Conservation (phyloP, 1,140 invertebrate species). For the Ganaspis sp. region DNA sequence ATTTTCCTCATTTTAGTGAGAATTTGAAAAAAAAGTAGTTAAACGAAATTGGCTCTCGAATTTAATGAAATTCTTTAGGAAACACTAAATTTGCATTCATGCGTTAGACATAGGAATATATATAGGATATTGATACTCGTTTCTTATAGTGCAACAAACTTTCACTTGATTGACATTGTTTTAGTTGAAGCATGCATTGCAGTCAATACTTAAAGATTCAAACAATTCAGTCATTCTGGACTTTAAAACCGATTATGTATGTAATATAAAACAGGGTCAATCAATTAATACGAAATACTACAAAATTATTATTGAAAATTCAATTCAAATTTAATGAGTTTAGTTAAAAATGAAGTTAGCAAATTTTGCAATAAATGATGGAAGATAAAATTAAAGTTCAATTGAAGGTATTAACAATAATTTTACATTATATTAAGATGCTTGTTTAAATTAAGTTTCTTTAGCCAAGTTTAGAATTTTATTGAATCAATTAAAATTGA, state of each 20-base stretch:
- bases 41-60: neutral
- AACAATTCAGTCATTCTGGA: conserved; percentile 1
- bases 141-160: conserved; percentile 17
- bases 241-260: neutral
- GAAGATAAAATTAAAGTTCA: too few species aligned
- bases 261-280: neutral
- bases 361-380: too few species aligned
- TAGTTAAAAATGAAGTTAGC: too few species aligned
- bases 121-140: neutral
- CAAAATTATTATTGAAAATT: too few species aligned
- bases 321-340: too few species aligned
- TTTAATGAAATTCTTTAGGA: neutral
- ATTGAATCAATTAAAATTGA: neutral
- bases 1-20: neutral
- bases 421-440: too few species aligned
- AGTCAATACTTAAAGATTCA: neutral
- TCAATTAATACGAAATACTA: neutral
- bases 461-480: neutral
- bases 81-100: neutral
- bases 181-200: conserved; percentile 1
- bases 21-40: neutral
- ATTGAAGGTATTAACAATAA: too few species aligned
- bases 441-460: neutral
- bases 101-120: too few species aligned
- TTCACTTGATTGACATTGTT: conserved; percentile 30